phyloP scores from a whole-genome alignment of 2,113 vertebrate species.

The Urocitellus parryii region DNA sequence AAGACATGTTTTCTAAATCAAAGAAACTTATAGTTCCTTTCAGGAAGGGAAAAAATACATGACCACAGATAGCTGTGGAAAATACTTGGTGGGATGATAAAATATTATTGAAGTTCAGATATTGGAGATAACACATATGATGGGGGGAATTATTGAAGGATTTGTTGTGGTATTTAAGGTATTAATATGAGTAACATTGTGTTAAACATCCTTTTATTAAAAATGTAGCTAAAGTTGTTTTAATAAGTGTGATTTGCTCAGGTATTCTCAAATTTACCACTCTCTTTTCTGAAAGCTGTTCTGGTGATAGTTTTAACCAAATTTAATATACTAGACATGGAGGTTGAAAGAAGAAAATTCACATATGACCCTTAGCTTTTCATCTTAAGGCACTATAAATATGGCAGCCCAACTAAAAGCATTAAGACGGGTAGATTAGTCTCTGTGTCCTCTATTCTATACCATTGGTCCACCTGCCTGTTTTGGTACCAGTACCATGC shows the following conservation, averaged over 20 bases:
- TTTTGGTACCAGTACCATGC: no score
- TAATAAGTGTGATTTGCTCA: not conserved
- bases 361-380: not conserved
- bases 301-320: constrained; percentile 8
- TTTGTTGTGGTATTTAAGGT: constrained; percentile 8
- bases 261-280: constrained; percentile 19
- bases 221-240: constrained; percentile 36
- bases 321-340: not conserved
- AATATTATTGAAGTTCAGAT: not conserved
- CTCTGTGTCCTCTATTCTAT: no score
- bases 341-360: constrained; percentile 27
- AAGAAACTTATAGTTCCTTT: not conserved
- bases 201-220: constrained; percentile 5
- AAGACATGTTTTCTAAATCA: not conserved
- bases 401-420: not conserved
- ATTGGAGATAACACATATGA: not conserved
- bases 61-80: not conserved
- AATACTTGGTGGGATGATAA: not conserved
- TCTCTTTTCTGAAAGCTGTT: constrained; percentile 49
- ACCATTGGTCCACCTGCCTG: no score
- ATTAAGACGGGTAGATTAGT: not conserved
- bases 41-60: not conserved
- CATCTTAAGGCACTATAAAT: not conserved
- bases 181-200: not conserved
- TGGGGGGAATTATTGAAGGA: not conserved